Evolutionary conservation across 2,797 vertebrate genomes (phyloP).

Genomic region (Myoxocephalus aenaeus): DNA sequence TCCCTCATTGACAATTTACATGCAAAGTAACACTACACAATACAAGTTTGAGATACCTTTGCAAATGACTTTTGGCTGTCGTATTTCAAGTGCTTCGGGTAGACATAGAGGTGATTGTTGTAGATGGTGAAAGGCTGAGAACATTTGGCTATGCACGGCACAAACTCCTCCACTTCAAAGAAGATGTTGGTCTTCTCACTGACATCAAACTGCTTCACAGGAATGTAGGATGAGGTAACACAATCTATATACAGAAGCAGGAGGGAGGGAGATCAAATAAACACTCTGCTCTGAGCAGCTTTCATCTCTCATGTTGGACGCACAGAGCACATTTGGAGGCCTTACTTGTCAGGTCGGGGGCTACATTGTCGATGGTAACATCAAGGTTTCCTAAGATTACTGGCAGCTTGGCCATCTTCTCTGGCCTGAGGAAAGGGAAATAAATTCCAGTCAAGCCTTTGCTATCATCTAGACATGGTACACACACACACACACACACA

Average conservation of each 20-base stretch:
- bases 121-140: slow-evolving; percentile 98
- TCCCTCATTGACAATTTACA: neutral
- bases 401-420: slow-evolving; percentile 98
- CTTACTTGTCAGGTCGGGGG: slow-evolving; percentile 95
- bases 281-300: slow-evolving; percentile 46
- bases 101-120: slow-evolving; percentile 98
- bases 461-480: slow-evolving; percentile 47
- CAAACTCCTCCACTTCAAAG: slow-evolving; percentile 96
- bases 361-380: slow-evolving; percentile 93
- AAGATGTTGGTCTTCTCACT: slow-evolving; percentile 84
- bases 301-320: slow-evolving; percentile 41
- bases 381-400: slow-evolving; percentile 98
- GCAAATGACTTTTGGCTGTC: slow-evolving; percentile 96
- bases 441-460: slow-evolving; percentile 57
- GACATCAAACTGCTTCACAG: slow-evolving; percentile 92
- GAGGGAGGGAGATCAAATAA: slow-evolving; percentile 57
- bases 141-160: slow-evolving; percentile 94
- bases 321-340: slow-evolving; percentile 34
- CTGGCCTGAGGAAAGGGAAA: slow-evolving; percentile 87
- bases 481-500: neutral
- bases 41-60: slow-evolving; percentile 83
- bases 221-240: slow-evolving; percentile 97
- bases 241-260: slow-evolving; percentile 86
- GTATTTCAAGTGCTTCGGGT: slow-evolving; percentile 95
- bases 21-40: neutral